These are phyloP conservation scores for Siniperca undulata DNA, from an alignment of 2,797 vertebrate genomes.

Conservation along the genomic window DNA sequence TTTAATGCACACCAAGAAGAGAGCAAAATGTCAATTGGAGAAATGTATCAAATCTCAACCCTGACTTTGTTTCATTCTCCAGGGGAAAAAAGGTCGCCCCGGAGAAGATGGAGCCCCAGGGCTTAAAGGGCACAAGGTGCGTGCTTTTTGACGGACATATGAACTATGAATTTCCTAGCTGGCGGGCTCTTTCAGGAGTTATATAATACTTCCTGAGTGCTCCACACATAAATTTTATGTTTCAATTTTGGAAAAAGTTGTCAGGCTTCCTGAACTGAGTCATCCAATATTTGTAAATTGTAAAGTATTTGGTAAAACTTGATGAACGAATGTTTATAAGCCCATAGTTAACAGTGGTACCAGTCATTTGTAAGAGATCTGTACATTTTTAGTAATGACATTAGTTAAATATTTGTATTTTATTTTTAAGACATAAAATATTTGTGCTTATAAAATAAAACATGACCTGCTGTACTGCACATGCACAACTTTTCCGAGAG, in stretches of 20 bases:
- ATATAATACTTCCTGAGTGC: conserved; percentile 13
- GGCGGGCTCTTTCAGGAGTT: conserved; percentile 1
- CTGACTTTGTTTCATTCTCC: conserved; percentile 67
- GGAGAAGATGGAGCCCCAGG: conserved; percentile 90
- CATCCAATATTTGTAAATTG: neutral
- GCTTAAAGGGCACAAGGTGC: conserved; percentile 91
- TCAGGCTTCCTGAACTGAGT: neutral
- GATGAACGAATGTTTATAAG: neutral
- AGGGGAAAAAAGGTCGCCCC: conserved; percentile 93
- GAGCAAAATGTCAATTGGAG: conserved; percentile 24
- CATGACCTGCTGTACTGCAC: too few species aligned
- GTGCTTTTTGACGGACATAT: conserved; percentile 46
- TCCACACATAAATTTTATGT: conserved; percentile 13
- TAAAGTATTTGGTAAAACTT: neutral
- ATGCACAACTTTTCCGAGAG: too few species aligned
- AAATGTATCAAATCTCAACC: conserved; percentile 1
- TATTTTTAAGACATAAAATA: too few species aligned
- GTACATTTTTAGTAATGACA: too few species aligned
- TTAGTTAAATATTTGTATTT: too few species aligned
- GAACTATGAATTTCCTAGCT: conserved; percentile 29
- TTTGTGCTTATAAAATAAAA: too few species aligned
- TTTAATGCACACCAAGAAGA: conserved; percentile 8
- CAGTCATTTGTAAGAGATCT: neutral
- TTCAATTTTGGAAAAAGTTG: neutral
- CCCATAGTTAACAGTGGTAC: neutral